Evolutionary conservation across 2,888 invertebrate genomes (phyloP).

Genomic region (Acleris holmiana): DNA sequence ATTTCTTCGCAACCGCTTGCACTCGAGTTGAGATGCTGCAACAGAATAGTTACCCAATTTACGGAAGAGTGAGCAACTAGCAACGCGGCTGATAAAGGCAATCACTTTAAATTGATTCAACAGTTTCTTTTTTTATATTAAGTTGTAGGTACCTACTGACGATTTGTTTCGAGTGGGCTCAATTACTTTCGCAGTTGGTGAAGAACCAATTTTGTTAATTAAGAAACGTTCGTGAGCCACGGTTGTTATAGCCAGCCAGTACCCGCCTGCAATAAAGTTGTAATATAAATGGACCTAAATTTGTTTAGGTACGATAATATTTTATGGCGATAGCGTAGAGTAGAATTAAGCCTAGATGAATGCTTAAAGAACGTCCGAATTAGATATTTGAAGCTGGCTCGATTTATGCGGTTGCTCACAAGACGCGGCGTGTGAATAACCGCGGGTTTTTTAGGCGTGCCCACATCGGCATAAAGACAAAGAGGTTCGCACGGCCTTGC

Average conservation of each 20-base stretch:
- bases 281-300: constrained; percentile 25
- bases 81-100: constrained; percentile 49
- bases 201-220: constrained; percentile 60
- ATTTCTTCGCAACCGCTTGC: constrained; percentile 35
- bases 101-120: constrained; percentile 40
- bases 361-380: not conserved
- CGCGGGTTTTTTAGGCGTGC: constrained; percentile 46
- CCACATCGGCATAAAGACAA: constrained; percentile 70
- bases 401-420: constrained; percentile 30
- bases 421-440: constrained; percentile 47
- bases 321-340: not conserved
- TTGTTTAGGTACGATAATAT: constrained; percentile 22
- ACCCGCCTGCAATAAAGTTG: constrained; percentile 27
- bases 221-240: constrained; percentile 55
- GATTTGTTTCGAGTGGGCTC: constrained; percentile 40
- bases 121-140: constrained; percentile 16
- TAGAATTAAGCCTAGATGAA: not conserved
- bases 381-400: not conserved
- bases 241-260: constrained; percentile 45
- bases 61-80: constrained; percentile 59
- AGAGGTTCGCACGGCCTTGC: constrained; percentile 80
- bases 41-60: constrained; percentile 57
- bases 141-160: constrained; percentile 19
- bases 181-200: constrained; percentile 45
- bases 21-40: constrained; percentile 54